Conservation (phyloP, 2,797 vertebrate genomes). For the Moxostoma hubbsi region DNA sequence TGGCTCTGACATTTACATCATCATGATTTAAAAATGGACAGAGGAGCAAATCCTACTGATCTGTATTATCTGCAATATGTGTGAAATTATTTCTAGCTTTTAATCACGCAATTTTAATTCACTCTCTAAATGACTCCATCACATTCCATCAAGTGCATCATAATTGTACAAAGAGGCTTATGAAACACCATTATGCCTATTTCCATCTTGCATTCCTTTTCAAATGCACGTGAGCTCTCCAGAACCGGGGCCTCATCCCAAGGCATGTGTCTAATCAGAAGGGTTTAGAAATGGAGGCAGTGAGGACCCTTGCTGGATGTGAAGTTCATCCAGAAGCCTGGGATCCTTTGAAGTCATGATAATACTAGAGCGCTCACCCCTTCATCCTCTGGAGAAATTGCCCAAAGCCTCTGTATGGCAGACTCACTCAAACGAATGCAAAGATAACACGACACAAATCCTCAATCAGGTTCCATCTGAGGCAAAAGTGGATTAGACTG, state of each 20-base stretch:
- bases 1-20: slow-evolving; percentile 3
- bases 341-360: slow-evolving; percentile 53
- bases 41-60: slow-evolving; percentile 3
- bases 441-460: slow-evolving; percentile 24
- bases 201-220: slow-evolving; percentile 20
- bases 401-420: slow-evolving; percentile 22
- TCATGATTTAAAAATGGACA: background rate
- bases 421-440: background rate
- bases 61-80: background rate
- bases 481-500: slow-evolving; percentile 4
- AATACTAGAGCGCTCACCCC: slow-evolving; percentile 37
- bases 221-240: slow-evolving; percentile 36
- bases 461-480: slow-evolving; percentile 13
- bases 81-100: slow-evolving; percentile 33
- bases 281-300: slow-evolving; percentile 43
- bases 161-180: slow-evolving; percentile 30
- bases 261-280: slow-evolving; percentile 42
- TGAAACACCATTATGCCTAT: slow-evolving; percentile 33
- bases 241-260: slow-evolving; percentile 15
- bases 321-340: too few relatives aligned
- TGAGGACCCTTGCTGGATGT: background rate
- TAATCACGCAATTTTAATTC: slow-evolving; percentile 23
- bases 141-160: slow-evolving; percentile 21
- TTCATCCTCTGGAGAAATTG: slow-evolving; percentile 17
- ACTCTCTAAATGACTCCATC: slow-evolving; percentile 35